These are phyloP conservation scores for Halichoerus grypus DNA, from an alignment of 2,113 vertebrate genomes.

Conservation along the genomic window DNA sequence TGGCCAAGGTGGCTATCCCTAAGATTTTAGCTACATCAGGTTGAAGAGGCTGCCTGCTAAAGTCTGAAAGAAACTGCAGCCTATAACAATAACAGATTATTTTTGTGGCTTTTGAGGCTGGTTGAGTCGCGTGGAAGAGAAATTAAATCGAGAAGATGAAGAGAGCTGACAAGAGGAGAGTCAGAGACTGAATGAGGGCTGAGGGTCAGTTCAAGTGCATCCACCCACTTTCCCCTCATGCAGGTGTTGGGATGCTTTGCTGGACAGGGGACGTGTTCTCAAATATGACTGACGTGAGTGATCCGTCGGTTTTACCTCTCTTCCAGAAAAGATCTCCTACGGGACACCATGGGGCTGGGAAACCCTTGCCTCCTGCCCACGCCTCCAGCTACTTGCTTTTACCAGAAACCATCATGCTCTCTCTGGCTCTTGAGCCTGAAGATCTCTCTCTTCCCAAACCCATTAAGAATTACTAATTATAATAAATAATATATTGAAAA, in stretches of 20 bases:
- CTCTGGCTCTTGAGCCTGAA: neutral
- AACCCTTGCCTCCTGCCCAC: neutral
- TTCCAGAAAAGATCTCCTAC: neutral
- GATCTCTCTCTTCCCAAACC: neutral
- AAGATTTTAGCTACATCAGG: neutral
- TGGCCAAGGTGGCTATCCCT: neutral
- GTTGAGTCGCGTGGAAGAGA: neutral
- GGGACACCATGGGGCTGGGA: neutral
- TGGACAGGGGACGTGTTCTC: neutral
- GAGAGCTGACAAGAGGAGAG: neutral
- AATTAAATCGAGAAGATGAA: neutral
- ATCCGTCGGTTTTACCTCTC: neutral
- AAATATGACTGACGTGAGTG: neutral
- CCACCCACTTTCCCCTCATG: neutral
- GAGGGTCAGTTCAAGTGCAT: neutral
- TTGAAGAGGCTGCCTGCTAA: neutral
- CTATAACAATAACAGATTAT: neutral
- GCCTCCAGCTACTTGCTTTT: neutral
- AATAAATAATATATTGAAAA: neutral
- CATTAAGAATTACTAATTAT: neutral
- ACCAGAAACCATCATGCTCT: neutral
- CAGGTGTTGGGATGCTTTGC: neutral
- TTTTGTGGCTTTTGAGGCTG: neutral
- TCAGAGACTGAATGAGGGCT: neutral
- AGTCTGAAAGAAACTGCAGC: neutral